Percentiles rank a stretch among this genome's conserved stretches.
Conservation (phyloP, 92 coral and sea anemone genomes). For the Parazoanthus darwini region DNA sequence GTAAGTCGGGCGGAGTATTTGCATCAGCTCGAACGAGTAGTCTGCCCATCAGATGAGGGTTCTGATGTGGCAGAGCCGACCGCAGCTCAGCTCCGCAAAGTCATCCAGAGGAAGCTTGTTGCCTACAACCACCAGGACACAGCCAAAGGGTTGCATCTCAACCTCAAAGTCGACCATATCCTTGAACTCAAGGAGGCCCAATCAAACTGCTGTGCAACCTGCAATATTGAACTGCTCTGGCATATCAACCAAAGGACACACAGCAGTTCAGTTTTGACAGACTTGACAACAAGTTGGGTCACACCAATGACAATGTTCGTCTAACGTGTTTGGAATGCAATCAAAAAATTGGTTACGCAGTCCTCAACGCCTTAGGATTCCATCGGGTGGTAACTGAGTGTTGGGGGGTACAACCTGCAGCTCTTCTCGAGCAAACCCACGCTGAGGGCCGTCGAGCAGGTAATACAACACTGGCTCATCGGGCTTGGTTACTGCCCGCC, state of each 20-base stretch:
- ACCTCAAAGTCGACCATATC: not conserved
- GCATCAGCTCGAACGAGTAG: constrained; percentile 3
- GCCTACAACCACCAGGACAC: not conserved
- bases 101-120: not conserved
- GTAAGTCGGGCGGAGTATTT: not conserved
- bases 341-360: not conserved
- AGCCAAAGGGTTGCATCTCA: not conserved
- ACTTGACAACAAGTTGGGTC: not conserved
- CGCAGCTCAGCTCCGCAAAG: not conserved
- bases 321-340: not conserved
- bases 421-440: constrained; percentile 17
- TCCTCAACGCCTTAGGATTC: not conserved
- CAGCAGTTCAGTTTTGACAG: not conserved
- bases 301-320: not conserved
- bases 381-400: not conserved
- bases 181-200: not conserved
- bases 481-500: not conserved
- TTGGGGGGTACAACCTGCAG: not conserved
- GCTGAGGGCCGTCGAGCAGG: not conserved
- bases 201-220: not conserved
- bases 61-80: not conserved
- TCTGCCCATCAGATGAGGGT: not conserved
- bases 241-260: not conserved
- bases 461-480: constrained; percentile 32
- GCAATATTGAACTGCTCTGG: not conserved